These are phyloP conservation scores for Tiaroga cobitis DNA, from an alignment of 2,797 vertebrate species.

Conservation along the genomic window DNA sequence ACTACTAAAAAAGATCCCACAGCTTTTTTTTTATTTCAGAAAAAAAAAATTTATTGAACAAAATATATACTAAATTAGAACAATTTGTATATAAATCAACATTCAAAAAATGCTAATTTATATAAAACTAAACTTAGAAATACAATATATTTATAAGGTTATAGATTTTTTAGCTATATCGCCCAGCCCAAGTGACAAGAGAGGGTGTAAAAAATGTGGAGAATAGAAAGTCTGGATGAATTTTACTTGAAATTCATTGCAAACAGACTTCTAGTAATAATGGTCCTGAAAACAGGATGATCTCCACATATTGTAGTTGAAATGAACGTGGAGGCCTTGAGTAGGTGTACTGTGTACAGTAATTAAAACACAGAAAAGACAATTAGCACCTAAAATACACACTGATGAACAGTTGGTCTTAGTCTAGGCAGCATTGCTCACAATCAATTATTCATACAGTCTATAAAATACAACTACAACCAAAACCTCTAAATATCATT, in stretches of 20 bases:
- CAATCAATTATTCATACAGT: background rate
- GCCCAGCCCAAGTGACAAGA: conserved; percentile 31
- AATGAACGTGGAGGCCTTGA: conserved; percentile 26
- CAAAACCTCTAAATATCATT: background rate
- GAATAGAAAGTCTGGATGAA: conserved; percentile 59
- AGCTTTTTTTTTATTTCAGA: too few relatives aligned
- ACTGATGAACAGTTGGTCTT: background rate
- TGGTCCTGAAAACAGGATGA: conserved; percentile 34
- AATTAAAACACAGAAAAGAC: conserved; percentile 32
- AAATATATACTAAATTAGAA: too few relatives aligned
- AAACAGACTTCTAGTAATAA: conserved; percentile 34
- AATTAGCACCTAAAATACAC: conserved; percentile 34
- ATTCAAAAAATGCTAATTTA: background rate
- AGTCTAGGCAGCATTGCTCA: conserved; percentile 1
- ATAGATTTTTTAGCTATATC: background rate
- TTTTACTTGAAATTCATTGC: conserved; percentile 54
- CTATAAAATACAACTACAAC: conserved; percentile 16
- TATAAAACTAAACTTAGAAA: background rate
- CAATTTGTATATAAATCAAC: background rate
- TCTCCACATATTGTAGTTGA: conserved; percentile 29
- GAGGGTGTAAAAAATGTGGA: conserved; percentile 23
- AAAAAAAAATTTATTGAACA: too few relatives aligned
- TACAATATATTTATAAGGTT: background rate
- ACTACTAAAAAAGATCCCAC: too few relatives aligned
- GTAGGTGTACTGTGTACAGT: conserved; percentile 34